Percentiles rank a stretch among this genome's conserved stretches.
These are phyloP conservation scores for Apaloderma vittatum DNA, from an alignment of 2,113 vertebrate species.

Conservation along the genomic window DNA sequence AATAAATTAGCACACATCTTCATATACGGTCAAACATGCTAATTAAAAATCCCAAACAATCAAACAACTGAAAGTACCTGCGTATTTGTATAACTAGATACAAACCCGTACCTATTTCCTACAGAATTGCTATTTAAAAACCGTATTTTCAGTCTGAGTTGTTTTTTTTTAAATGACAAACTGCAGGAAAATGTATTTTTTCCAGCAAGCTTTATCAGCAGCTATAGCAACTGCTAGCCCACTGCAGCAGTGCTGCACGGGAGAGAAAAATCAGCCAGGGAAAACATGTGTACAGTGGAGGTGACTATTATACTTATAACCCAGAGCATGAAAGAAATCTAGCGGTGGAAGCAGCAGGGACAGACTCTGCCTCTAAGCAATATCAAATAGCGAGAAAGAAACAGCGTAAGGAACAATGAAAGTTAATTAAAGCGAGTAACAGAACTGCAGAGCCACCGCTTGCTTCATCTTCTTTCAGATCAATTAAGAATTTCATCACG, in stretches of 20 bases:
- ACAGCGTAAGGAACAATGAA: rapidly evolving
- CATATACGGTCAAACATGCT: too few species aligned
- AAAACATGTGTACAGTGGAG: neutral
- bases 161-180: neutral
- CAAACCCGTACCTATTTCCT: neutral
- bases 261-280: neutral
- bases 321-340: neutral
- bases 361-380: neutral
- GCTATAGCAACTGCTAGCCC: neutral
- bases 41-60: neutral
- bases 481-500: neutral
- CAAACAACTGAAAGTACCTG: too few species aligned
- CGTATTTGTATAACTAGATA: neutral
- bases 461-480: neutral
- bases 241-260: neutral
- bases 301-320: neutral
- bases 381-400: neutral
- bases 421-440: neutral
- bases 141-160: neutral
- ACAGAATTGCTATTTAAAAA: neutral
- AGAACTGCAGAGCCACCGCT: neutral
- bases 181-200: neutral
- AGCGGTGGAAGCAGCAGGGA: neutral
- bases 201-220: neutral
- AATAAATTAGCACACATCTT: neutral